Percentiles rank a stretch among this genome's conserved stretches.
phyloP scores from a whole-genome alignment of 2,797 vertebrate genomes.

The Coregonus ussuriensis region DNA sequence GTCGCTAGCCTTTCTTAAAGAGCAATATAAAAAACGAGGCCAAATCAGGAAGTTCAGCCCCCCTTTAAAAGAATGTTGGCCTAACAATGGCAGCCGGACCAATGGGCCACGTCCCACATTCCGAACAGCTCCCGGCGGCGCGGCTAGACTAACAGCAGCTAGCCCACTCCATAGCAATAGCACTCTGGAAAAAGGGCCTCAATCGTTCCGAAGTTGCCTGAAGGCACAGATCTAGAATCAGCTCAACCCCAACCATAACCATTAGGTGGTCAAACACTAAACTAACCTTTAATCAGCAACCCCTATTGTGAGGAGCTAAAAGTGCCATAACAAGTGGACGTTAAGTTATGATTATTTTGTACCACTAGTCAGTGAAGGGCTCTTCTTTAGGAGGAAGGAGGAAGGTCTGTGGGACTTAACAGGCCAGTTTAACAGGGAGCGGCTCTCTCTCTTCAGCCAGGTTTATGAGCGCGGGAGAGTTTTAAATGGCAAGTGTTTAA shows the following conservation, averaged over 20 bases:
- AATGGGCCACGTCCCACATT: conserved; percentile 40
- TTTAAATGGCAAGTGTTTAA: conserved; percentile 64
- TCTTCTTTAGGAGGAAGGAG: no score
- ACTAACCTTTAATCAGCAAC: no score
- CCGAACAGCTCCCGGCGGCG: conserved; percentile 27
- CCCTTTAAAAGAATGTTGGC: conserved; percentile 67
- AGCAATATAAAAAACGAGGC: no score
- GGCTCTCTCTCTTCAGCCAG: conserved; percentile 35
- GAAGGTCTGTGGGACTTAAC: conserved; percentile 45
- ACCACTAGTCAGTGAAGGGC: not conserved
- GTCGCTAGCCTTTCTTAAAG: no score
- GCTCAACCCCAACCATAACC: no score
- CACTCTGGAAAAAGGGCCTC: no score
- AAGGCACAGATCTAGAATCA: no score
- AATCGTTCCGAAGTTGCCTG: no score
- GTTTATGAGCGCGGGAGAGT: conserved; percentile 54
- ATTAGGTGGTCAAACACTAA: no score
- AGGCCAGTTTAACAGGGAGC: conserved; percentile 34
- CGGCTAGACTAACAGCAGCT: not conserved
- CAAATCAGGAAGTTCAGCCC: no score
- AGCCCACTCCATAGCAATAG: not conserved
- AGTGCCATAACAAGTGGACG: no score
- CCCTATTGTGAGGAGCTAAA: not conserved
- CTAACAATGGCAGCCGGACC: conserved; percentile 62
- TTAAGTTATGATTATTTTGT: not conserved